Evolutionary conservation across 92 coral and sea anemone species (phyloP).

Genomic region (Heteractis magnifica): DNA sequence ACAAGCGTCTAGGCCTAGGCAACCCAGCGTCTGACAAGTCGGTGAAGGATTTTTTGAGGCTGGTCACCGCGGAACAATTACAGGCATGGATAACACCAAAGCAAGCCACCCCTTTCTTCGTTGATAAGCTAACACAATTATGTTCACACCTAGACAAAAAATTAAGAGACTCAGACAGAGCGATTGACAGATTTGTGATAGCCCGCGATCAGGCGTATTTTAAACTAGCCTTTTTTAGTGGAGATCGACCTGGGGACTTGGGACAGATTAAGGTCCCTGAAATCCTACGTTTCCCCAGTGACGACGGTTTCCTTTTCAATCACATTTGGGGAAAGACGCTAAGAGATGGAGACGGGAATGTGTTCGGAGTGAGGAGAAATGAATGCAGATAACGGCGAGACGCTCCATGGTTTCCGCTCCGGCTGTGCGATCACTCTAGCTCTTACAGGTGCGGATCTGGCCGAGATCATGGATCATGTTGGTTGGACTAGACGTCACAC

Average conservation of each 20-base stretch:
- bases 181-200: constrained; percentile 31
- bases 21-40: constrained; percentile 51
- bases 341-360: constrained; percentile 50
- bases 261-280: constrained; percentile 35
- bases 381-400: too few relatives aligned
- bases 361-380: constrained; percentile 43
- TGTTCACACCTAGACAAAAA: constrained; percentile 24
- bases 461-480: too few relatives aligned
- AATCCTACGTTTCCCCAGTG: constrained; percentile 13
- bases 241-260: constrained; percentile 35
- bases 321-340: constrained; percentile 49
- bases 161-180: constrained; percentile 1
- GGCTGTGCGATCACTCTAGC: too few relatives aligned
- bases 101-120: constrained; percentile 58
- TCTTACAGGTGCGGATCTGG: too few relatives aligned
- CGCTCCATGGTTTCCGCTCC: too few relatives aligned
- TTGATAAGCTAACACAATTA: constrained; percentile 32
- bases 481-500: too few relatives aligned
- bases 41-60: constrained; percentile 35
- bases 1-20: constrained; percentile 42
- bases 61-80: constrained; percentile 52
- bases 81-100: constrained; percentile 47
- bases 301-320: too few relatives aligned
- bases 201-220: constrained; percentile 53
- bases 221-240: not conserved